phyloP scores from a whole-genome alignment of 2,888 invertebrate species.

The Parnassius smintheus region DNA sequence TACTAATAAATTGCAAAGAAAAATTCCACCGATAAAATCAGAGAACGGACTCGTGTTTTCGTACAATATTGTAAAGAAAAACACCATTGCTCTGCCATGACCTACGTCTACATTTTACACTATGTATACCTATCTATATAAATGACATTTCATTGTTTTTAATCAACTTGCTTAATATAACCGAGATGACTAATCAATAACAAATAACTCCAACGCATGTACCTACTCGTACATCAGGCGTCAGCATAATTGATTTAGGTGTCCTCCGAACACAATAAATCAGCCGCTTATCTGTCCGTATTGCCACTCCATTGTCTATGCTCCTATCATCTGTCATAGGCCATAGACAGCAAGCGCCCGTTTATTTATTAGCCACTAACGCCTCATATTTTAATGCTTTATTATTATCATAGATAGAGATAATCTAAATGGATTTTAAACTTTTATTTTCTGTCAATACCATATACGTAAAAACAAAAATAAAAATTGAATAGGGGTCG shows the following conservation, averaged over 20 bases:
- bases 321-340: slow-evolving; percentile 62
- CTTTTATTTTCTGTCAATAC: background rate
- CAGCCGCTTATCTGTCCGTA: slow-evolving; percentile 62
- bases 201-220: slow-evolving; percentile 1
- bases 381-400: slow-evolving; percentile 29
- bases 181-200: slow-evolving; percentile 13
- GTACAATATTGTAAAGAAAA: too few relatives aligned
- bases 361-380: slow-evolving; percentile 39
- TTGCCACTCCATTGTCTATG: slow-evolving; percentile 68
- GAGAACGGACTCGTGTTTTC: too few relatives aligned
- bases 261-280: slow-evolving; percentile 59
- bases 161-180: too few relatives aligned
- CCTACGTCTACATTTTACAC: too few relatives aligned
- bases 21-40: too few relatives aligned
- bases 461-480: background rate
- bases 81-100: too few relatives aligned
- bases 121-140: too few relatives aligned
- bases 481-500: too few relatives aligned
- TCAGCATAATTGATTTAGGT: slow-evolving; percentile 63
- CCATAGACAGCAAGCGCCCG: slow-evolving; percentile 36
- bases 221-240: slow-evolving; percentile 13
- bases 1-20: too few relatives aligned
- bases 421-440: slow-evolving; percentile 4
- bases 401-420: slow-evolving; percentile 13
- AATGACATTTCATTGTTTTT: too few relatives aligned